Evolutionary conservation across 2,797 vertebrate species (phyloP), one percentile per base, ranked within the genome.

Genomic region (Sciurus carolinensis): DNA sequence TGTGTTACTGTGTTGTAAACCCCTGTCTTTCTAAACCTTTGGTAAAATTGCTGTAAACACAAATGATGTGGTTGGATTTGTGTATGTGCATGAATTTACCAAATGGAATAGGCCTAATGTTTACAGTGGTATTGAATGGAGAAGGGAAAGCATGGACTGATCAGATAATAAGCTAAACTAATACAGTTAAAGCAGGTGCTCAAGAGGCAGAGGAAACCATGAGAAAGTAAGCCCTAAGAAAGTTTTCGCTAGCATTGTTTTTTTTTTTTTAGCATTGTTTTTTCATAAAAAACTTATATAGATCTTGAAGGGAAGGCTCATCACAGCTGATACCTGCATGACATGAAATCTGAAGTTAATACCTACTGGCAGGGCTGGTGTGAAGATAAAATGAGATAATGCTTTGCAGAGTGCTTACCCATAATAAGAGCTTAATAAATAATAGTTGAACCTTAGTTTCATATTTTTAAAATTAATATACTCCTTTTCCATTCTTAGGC

Each of bases 391-490:
- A 67, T 62, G 47, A 84, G 39, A 57, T 11, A 75, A 76, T 66
- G n/a, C 50, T 81, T 59, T 67, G 36, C 54, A 42, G 67, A 85
- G 17, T 44, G 10, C n/a, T 80, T 64, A 36, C 44, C 83, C 3
- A 62, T 24, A 64, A 44, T 36, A 71, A 47, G 26, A 47, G 44
- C 81, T 50, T 22, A 90, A 47, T 75, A 73, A 80, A 50, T 73
- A 22, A n/a, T 7, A 67, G 64, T 28, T 3, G 26, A 88, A 18
- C 28, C 87, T 81, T 11, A 28, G 26, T 72, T 90, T 83, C 14
- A 44, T 75, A 42, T 87, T 64, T 86, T 83, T 59, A 47, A 91
- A 91, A 71, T 17, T 36, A 92, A 94, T 62, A 33, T 10, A 80
- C 76, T 54, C 64, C 28, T 87, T 30, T 64, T 71, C 11, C 47